phyloP scores from a whole-genome alignment of 2,888 invertebrate species.

The Drosophila subquinaria region DNA sequence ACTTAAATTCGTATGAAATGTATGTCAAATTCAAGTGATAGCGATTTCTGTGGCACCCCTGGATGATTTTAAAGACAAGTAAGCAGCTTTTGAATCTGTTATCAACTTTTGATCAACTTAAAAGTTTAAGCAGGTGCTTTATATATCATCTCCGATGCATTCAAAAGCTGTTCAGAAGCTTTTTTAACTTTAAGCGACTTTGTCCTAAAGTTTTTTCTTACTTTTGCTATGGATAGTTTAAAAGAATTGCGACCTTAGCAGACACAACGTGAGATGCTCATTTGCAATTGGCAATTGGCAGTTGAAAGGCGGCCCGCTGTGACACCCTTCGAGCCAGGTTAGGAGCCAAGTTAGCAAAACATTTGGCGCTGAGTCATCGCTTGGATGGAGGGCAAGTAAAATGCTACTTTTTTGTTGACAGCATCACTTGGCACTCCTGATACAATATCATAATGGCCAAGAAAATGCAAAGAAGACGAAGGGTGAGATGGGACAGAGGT shows the following conservation, averaged over 20 bases:
- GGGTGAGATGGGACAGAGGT: not conserved
- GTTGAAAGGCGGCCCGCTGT: constrained; percentile 11
- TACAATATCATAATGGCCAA: constrained; percentile 77
- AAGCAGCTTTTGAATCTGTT: too few species aligned
- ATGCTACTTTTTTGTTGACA: constrained; percentile 47
- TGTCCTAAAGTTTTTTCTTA: too few species aligned
- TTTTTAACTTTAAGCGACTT: too few species aligned
- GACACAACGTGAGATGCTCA: constrained; percentile 1
- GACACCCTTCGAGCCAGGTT: constrained; percentile 3
- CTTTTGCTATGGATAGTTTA: not conserved
- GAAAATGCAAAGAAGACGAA: too few species aligned
- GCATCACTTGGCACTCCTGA: constrained; percentile 73
- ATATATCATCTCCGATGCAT: too few species aligned
- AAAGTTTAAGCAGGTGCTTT: too few species aligned
- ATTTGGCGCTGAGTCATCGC: constrained; percentile 51
- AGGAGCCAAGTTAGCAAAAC: constrained; percentile 21
- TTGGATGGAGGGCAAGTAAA: constrained; percentile 16
- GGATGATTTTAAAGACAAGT: too few species aligned
- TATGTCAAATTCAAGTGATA: too few species aligned
- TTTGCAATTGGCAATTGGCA: constrained; percentile 9
- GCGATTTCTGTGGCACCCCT: too few species aligned
- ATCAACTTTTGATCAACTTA: too few species aligned
- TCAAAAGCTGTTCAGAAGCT: too few species aligned
- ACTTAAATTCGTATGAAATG: too few species aligned
- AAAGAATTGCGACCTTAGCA: not conserved